phyloP scores from a whole-genome alignment of 2,113 vertebrate genomes.

The Syngnathus typhle region DNA sequence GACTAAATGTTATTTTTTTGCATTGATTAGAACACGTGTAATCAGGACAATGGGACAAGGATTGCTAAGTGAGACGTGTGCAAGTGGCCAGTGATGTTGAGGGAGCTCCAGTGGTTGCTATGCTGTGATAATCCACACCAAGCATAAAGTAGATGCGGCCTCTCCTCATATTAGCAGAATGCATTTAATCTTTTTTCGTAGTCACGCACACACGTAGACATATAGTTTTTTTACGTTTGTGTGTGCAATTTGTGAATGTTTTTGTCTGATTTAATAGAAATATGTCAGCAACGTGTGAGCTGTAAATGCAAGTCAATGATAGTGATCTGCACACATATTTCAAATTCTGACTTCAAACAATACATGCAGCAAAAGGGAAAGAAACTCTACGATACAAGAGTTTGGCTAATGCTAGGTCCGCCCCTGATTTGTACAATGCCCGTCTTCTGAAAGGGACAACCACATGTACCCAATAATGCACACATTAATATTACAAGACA shows the following conservation, averaged over 20 bases:
- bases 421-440: not conserved
- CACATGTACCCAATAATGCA: not conserved
- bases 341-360: too few relatives aligned
- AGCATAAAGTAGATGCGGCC: not conserved
- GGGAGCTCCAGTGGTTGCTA: slow-evolving; percentile 16
- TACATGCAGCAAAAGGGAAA: too few relatives aligned
- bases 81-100: not conserved
- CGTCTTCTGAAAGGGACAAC: not conserved
- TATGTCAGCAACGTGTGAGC: too few relatives aligned
- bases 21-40: too few relatives aligned
- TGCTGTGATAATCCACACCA: slow-evolving; percentile 27
- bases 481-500: slow-evolving; percentile 41
- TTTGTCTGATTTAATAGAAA: too few relatives aligned
- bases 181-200: slow-evolving; percentile 26
- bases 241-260: too few relatives aligned
- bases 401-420: not conserved
- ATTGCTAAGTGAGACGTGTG: slow-evolving; percentile 20
- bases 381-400: too few relatives aligned
- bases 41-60: not conserved
- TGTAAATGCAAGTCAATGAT: too few relatives aligned
- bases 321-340: too few relatives aligned
- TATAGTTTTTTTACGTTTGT: too few relatives aligned
- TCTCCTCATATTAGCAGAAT: slow-evolving; percentile 12
- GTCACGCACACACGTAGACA: too few relatives aligned
- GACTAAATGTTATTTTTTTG: not conserved